Evolutionary conservation across 2,888 invertebrate genomes (phyloP).

Genomic region (Esperia sulphurella): DNA sequence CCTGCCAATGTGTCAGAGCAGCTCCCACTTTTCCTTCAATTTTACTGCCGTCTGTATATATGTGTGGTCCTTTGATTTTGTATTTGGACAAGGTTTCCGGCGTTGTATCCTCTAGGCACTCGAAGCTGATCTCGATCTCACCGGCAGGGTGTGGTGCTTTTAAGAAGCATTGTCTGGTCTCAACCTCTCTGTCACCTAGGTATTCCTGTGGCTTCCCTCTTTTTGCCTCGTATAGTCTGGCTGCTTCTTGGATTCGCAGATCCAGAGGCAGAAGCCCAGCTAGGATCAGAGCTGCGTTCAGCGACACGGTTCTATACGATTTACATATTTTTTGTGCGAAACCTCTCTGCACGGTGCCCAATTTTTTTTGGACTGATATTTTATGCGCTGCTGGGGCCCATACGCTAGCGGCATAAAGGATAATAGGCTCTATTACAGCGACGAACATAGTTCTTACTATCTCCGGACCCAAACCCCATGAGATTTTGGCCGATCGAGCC

Average conservation of each 20-base stretch:
- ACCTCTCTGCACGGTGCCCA: neutral
- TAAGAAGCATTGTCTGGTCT: too few species aligned
- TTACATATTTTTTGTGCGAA: constrained; percentile 2
- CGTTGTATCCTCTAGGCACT: too few species aligned
- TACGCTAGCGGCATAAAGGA: neutral
- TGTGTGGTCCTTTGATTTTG: too few species aligned
- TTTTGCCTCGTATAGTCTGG: neutral
- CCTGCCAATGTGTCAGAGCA: too few species aligned
- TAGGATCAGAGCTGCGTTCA: constrained; percentile 8
- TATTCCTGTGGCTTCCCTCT: neutral
- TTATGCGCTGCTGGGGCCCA: neutral
- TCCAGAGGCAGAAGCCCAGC: constrained; percentile 13
- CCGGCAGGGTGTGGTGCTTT: too few species aligned
- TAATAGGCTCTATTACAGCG: neutral
- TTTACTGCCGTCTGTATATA: too few species aligned
- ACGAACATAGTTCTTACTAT: neutral
- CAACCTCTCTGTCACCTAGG: too few species aligned
- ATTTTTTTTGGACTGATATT: neutral
- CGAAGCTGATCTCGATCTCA: too few species aligned
- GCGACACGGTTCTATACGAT: constrained; percentile 4
- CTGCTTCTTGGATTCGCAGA: constrained; percentile 3
- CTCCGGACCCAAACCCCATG: constrained; percentile 8
- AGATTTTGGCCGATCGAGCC: constrained; percentile 2
- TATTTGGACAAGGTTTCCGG: too few species aligned
- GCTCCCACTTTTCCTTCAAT: too few species aligned